Evolutionary conservation across 1,140 invertebrate genomes (phyloP).

Genomic region (Cotesia chilonis): DNA sequence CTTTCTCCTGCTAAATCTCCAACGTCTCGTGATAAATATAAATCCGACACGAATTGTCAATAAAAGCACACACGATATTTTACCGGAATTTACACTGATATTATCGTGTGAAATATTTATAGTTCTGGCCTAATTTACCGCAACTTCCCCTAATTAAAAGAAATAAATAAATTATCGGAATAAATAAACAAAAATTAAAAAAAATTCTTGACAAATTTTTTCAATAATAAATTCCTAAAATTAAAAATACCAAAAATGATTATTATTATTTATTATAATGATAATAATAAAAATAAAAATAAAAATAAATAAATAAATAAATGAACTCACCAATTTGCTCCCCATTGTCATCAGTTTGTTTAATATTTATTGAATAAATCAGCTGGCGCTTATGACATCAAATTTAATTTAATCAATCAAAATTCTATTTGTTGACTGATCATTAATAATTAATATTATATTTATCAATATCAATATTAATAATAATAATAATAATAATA

Average conservation of each 20-base stretch:
- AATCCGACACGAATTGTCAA: slow-evolving; percentile 17
- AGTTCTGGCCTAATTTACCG: background rate
- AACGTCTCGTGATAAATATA: slow-evolving; percentile 19
- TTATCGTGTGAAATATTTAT: background rate
- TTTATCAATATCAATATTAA: background rate
- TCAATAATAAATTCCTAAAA: no score
- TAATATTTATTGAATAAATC: slow-evolving; percentile 48
- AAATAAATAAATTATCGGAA: slow-evolving; percentile 3
- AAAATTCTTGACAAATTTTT: slow-evolving; percentile 12
- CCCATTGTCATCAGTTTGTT: slow-evolving; percentile 48
- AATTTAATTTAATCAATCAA: no score
- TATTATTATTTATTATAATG: no score
- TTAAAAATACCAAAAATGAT: no score
- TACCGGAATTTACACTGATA: background rate
- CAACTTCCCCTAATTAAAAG: background rate
- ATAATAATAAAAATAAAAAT: no score
- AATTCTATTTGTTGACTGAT: no score
- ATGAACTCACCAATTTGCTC: slow-evolving; percentile 50
- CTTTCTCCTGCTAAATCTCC: background rate
- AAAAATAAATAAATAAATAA: no score
- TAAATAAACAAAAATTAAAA: slow-evolving; percentile 5
- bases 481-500: background rate
- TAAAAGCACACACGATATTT: slow-evolving; percentile 1
- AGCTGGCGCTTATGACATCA: no score
- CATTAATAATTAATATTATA: no score